Base-by-base conservation (phyloP, 2,797 vertebrate species). In the Rhinophrynus dorsalis region DNA sequence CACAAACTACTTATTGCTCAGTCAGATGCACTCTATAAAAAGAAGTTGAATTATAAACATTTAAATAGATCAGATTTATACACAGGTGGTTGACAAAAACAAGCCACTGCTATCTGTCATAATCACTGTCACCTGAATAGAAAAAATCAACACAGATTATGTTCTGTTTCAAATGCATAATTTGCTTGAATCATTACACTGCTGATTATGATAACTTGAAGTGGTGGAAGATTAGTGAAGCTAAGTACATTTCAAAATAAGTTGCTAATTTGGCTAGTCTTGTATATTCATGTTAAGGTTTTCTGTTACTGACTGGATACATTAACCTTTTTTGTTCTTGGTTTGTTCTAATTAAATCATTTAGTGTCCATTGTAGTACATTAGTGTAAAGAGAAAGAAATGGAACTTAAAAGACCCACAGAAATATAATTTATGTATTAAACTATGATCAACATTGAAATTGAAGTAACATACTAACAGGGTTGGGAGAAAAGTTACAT, bases 31-130 rank as follows among this genome's bases (percentile, higher is more conserved):
- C 50, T 26, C 23, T 56, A 30, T 56, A 23, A 47, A 56, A 54
- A 55, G 42, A 37, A 70, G 50, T 56, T 27, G 47, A 48, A 55
- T 63, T 70, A 37, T 12, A 29, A 55, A 35, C 58, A 63, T 56
- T 55, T 42, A 56, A 15, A 54, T 26, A 21, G 59, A 63, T 63
- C 32, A 35, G 17, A 32, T 63, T 48, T 42, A 29, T 38, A 63
- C 30, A 38, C 68, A 63, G 68, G 68, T 70, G 68, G 29, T 27
- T 70, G 68, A 63, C 68, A 63, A 63, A 62, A 70, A 56, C 50
- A 65, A 63, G 23, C 30, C 15, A 45, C 38, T 42, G 33, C 66
- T 56, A 56, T 70, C 54, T 70, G 40, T 63, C 59, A 63, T 70
- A 70, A 70, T 70, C 51, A 60, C 58, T 56, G 58, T 56, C 68